These are phyloP conservation scores for Nautilus pompilius DNA, from an alignment of 1,140 invertebrate species.

Conservation along the genomic window DNA sequence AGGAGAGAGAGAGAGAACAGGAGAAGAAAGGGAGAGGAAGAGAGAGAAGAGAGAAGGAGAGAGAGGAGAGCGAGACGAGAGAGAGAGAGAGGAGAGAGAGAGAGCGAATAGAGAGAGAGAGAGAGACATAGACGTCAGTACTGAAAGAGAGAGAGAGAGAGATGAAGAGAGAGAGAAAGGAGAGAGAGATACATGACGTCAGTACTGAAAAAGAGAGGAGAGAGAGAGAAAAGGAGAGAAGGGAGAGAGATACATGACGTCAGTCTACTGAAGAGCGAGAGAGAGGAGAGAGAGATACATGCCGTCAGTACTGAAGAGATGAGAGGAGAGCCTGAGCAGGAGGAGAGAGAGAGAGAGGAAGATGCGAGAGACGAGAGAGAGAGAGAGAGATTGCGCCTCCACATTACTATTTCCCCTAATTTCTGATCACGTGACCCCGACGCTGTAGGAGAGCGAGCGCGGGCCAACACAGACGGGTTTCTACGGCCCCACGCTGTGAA, in stretches of 20 bases:
- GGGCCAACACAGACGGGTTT: too few relatives aligned
- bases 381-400: neutral
- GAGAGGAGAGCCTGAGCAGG: neutral
- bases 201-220: neutral
- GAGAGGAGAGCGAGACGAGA: neutral
- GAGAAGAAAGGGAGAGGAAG: too few relatives aligned
- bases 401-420: too few relatives aligned
- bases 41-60: neutral
- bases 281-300: neutral
- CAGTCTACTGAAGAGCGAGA: neutral
- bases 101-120: neutral
- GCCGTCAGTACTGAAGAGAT: too few relatives aligned
- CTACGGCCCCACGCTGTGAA: too few relatives aligned
- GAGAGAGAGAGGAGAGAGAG: neutral
- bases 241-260: too few relatives aligned
- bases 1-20: neutral
- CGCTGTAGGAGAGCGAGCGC: too few relatives aligned
- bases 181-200: neutral
- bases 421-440: too few relatives aligned
- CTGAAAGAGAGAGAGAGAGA: neutral
- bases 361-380: neutral
- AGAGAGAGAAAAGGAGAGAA: neutral
- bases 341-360: neutral
- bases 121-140: neutral
- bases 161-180: neutral